A percentile compares a stretch with the other conserved stretches of the same genome.
These are phyloP conservation scores for Karalla daura DNA, from an alignment of 2,797 vertebrate genomes.

Conservation along the genomic window DNA sequence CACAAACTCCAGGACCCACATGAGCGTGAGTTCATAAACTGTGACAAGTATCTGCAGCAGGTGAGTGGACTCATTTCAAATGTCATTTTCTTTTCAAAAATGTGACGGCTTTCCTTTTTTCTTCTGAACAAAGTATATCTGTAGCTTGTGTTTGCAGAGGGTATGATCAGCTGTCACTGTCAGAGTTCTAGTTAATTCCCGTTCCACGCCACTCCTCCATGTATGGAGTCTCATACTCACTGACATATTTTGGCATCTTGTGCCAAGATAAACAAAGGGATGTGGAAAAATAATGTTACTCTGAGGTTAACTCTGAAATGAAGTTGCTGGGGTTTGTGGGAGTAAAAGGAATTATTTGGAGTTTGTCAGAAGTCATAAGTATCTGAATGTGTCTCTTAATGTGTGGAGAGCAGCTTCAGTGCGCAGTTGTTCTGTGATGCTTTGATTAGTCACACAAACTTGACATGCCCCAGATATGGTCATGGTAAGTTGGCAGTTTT, in stretches of 20 bases:
- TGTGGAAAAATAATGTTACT: slow-evolving; percentile 1
- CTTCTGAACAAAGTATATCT: not conserved
- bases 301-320: not conserved
- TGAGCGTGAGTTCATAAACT: slow-evolving; percentile 97
- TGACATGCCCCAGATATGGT: too few species aligned
- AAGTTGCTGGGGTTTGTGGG: not conserved
- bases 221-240: slow-evolving; percentile 42
- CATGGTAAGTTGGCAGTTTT: too few species aligned
- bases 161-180: not conserved
- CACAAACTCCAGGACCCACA: slow-evolving; percentile 99
- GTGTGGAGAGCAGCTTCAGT: too few species aligned
- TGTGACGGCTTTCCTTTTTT: not conserved
- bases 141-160: not conserved
- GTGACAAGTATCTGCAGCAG: slow-evolving; percentile 99
- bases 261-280: slow-evolving; percentile 48
- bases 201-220: slow-evolving; percentile 45
- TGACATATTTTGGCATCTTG: slow-evolving; percentile 19
- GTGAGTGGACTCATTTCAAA: slow-evolving; percentile 67
- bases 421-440: too few species aligned
- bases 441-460: too few species aligned
- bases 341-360: not conserved
- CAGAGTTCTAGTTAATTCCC: not conserved
- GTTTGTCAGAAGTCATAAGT: too few species aligned
- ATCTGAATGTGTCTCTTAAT: too few species aligned
- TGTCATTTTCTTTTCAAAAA: not conserved